A percentile compares a stretch with the other conserved stretches of the same genome.
Conservation (phyloP, 2,888 invertebrate genomes). For the Lasius fuliginosus region DNA sequence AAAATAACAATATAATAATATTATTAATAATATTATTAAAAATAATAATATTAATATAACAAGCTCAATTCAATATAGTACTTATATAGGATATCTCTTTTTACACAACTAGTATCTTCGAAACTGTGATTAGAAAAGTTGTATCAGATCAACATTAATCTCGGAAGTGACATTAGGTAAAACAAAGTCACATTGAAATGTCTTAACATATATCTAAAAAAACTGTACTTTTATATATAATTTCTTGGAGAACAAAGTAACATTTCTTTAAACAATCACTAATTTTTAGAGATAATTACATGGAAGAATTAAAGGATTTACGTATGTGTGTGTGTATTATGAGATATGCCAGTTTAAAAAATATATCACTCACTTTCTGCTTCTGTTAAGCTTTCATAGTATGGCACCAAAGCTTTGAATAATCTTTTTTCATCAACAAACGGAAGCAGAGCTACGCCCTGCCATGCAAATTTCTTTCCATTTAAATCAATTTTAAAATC, state of each 20-base stretch:
- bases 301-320: no score
- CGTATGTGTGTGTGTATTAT: no score
- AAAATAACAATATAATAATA: conserved; percentile 47
- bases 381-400: conserved; percentile 92
- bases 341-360: no score
- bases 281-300: not conserved
- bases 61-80: not conserved
- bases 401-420: conserved; percentile 93
- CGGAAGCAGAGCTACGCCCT: conserved; percentile 98
- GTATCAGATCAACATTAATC: not conserved
- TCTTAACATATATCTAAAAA: not conserved
- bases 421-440: conserved; percentile 98
- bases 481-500: conserved; percentile 99
- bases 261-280: not conserved
- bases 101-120: not conserved
- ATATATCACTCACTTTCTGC: conserved; percentile 90
- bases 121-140: not conserved
- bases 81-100: not conserved
- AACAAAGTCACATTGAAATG: not conserved
- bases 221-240: not conserved
- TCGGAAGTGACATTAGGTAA: not conserved
- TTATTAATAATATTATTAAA: no score
- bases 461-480: conserved; percentile 99
- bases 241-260: not conserved
- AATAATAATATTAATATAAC: not conserved